Percentiles rank a stretch among this genome's conserved stretches.
Conservation (phyloP, 2,797 vertebrate genomes). For the Phylloscopus collybita region DNA sequence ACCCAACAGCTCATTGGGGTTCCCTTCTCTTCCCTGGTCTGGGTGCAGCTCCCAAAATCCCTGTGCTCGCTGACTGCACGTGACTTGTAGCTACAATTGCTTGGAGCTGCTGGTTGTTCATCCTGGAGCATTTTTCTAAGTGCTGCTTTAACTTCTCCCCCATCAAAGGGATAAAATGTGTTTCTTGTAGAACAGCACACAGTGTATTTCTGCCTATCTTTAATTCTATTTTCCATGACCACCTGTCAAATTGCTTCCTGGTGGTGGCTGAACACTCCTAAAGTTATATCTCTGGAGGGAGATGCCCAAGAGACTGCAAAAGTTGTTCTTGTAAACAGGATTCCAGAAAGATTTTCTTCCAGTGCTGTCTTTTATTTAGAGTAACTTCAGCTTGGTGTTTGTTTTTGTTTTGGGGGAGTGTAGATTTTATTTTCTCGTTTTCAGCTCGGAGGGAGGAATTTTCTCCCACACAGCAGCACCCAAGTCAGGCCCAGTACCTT, state of each 20-base stretch:
- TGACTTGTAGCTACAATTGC: not conserved
- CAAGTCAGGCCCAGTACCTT: not conserved
- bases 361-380: not conserved
- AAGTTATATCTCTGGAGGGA: not conserved
- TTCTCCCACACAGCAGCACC: not conserved
- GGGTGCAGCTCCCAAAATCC: not conserved
- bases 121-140: not conserved
- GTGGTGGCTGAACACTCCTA: not conserved
- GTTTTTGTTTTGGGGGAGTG: not conserved
- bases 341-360: not conserved
- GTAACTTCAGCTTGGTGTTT: not conserved
- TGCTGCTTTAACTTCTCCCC: not conserved
- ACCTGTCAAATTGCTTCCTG: not conserved
- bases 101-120: not conserved
- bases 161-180: not conserved
- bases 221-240: not conserved
- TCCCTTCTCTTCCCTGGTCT: not conserved
- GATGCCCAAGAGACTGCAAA: not conserved
- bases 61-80: accelerated
- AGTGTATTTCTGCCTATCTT: not conserved
- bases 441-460: not conserved
- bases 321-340: not conserved
- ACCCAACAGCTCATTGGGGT: not conserved
- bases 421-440: not conserved
- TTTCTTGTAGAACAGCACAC: not conserved